phyloP scores from a whole-genome alignment of 1,140 invertebrate species.

The Hycleus phaleratus region DNA sequence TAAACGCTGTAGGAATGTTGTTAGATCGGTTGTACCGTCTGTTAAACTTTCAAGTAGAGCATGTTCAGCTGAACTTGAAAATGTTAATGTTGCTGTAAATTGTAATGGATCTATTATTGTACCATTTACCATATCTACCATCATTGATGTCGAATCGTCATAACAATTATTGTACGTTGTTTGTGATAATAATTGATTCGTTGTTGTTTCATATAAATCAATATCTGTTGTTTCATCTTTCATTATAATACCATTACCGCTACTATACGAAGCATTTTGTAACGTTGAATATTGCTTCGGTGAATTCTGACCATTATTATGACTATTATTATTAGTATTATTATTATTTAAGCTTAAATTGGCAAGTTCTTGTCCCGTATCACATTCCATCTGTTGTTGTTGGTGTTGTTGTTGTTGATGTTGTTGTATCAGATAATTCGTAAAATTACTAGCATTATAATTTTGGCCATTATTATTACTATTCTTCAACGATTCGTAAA shows the following conservation, averaged over 20 bases:
- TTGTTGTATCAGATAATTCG: constrained; percentile 45
- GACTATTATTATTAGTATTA: no score
- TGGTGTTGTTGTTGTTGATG: constrained; percentile 45
- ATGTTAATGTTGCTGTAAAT: constrained; percentile 71
- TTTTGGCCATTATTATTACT: constrained; percentile 56
- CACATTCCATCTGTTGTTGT: constrained; percentile 65
- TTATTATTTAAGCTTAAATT: constrained; percentile 40
- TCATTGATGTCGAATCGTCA: constrained; percentile 60
- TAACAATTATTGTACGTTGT: constrained; percentile 53
- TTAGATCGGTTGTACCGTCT: constrained; percentile 62
- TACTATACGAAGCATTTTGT: constrained; percentile 66
- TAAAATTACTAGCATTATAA: constrained; percentile 43
- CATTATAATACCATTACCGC: constrained; percentile 51
- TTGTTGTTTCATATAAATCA: constrained; percentile 59
- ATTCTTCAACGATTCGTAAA: constrained; percentile 73
- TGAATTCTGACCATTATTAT: constrained; percentile 38
- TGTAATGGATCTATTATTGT: constrained; percentile 70
- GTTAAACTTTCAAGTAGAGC: constrained; percentile 60
- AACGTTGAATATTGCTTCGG: constrained; percentile 66
- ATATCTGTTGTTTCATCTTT: constrained; percentile 70
- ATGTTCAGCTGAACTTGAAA: constrained; percentile 67
- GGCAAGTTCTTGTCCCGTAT: constrained; percentile 55
- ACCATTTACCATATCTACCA: constrained; percentile 68
- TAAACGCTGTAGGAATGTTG: constrained; percentile 58
- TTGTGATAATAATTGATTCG: constrained; percentile 49